Evolutionary conservation across 2,113 vertebrate genomes (phyloP).

Genomic region (Psittacus erithacus): DNA sequence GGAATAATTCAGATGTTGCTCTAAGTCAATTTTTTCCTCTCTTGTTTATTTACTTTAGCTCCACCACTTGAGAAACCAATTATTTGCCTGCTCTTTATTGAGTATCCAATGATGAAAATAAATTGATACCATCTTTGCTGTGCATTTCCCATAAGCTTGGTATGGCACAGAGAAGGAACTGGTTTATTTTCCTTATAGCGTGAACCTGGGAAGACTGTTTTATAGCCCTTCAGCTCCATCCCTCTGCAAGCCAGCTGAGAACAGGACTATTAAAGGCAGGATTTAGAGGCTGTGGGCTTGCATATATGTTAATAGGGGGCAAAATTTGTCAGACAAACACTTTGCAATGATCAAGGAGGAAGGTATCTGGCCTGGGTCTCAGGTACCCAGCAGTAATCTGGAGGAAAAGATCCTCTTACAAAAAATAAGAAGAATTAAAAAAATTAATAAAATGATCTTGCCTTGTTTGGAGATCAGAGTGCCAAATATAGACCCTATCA

Average conservation of each 20-base stretch:
- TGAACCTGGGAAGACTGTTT: conserved; percentile 15
- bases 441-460: not conserved
- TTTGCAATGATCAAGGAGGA: not conserved
- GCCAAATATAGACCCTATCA: conserved; percentile 45
- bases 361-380: not conserved
- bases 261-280: conserved; percentile 1
- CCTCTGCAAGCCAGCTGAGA: not conserved
- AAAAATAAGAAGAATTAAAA: not conserved
- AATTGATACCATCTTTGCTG: not conserved
- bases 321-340: not conserved
- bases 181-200: not conserved
- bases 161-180: not conserved
- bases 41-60: not conserved
- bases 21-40: not conserved
- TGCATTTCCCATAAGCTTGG: conserved; percentile 19
- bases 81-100: not conserved
- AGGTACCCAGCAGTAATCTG: not conserved
- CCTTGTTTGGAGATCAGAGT: conserved; percentile 37
- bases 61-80: conserved; percentile 1
- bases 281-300: not conserved
- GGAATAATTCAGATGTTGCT: not conserved
- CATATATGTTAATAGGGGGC: not conserved
- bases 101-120: conserved; percentile 22
- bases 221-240: conserved; percentile 11
- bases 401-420: not conserved